Conservation (phyloP, 2,888 invertebrate genomes). For the Orgyia antiqua region DNA sequence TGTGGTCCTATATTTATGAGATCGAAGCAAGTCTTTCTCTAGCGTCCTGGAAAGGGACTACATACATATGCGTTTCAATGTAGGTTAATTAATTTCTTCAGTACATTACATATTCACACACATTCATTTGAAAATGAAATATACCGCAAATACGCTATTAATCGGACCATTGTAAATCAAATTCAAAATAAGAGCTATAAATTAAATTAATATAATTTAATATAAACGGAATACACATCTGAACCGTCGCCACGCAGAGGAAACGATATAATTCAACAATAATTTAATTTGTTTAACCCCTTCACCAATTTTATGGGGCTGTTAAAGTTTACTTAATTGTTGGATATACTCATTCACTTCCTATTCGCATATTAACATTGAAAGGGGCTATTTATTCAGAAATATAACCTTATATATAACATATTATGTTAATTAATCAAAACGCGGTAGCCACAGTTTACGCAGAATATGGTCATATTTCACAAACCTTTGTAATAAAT, state of each 20-base stretch:
- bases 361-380: slow-evolving; percentile 1
- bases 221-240: slow-evolving; percentile 2
- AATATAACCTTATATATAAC: not conserved
- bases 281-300: slow-evolving; percentile 36
- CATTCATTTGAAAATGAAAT: no score
- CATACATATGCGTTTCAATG: no score
- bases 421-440: slow-evolving; percentile 2
- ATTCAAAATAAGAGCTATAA: not conserved
- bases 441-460: not conserved
- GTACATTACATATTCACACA: no score
- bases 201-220: not conserved
- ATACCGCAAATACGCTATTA: no score
- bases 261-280: slow-evolving; percentile 25
- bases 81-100: no score
- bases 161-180: no score
- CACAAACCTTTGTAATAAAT: slow-evolving; percentile 1
- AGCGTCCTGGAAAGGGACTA: no score
- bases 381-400: slow-evolving; percentile 4
- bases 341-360: slow-evolving; percentile 2
- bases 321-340: slow-evolving; percentile 31
- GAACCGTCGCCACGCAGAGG: slow-evolving; percentile 14
- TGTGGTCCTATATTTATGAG: no score
- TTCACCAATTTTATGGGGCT: slow-evolving; percentile 24
- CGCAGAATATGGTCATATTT: slow-evolving; percentile 1
- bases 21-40: no score